A percentile compares a stretch with the other conserved stretches of the same genome.
phyloP scores from a whole-genome alignment of 2,888 invertebrate species.

The Caenorhabditis zanzibari region DNA sequence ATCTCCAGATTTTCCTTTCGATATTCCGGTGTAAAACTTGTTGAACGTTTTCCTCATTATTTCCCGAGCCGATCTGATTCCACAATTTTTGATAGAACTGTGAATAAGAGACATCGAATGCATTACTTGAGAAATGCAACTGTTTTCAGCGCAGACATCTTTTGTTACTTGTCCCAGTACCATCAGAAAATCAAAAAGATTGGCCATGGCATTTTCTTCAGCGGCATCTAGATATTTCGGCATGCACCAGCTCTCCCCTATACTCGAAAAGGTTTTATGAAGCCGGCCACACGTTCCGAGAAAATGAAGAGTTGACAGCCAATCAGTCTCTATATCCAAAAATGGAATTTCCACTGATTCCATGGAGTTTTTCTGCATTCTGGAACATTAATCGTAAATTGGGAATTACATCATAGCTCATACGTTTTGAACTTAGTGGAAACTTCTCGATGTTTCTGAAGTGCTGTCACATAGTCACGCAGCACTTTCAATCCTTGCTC shows the following conservation, averaged over 20 bases:
- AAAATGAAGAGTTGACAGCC: constrained; percentile 49
- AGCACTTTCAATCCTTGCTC: background rate
- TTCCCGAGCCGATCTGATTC: constrained; percentile 3
- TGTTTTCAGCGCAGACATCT: constrained; percentile 24
- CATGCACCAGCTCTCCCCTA: constrained; percentile 43
- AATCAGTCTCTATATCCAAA: constrained; percentile 23
- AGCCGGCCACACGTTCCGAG: constrained; percentile 10
- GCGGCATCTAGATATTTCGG: constrained; percentile 16
- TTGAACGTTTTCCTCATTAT: constrained; percentile 22
- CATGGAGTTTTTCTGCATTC: constrained; percentile 13
- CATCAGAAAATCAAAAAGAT: constrained; percentile 32
- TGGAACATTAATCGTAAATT: constrained; percentile 3
- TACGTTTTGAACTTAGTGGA: constrained; percentile 27
- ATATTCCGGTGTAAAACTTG: constrained; percentile 21
- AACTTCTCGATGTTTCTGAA: constrained; percentile 28
- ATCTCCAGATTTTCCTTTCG: constrained; percentile 33
- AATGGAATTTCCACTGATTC: background rate
- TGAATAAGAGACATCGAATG: constrained; percentile 40
- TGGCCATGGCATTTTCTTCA: constrained; percentile 34
- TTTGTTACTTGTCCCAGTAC: constrained; percentile 16
- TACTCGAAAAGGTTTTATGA: constrained; percentile 1
- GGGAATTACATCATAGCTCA: background rate
- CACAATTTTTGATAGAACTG: constrained; percentile 27
- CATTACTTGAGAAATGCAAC: constrained; percentile 42
- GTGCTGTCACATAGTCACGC: constrained; percentile 27